These are phyloP conservation scores for Anthrax anthrax DNA, from an alignment of 2,888 invertebrate species.

Conservation along the genomic window DNA sequence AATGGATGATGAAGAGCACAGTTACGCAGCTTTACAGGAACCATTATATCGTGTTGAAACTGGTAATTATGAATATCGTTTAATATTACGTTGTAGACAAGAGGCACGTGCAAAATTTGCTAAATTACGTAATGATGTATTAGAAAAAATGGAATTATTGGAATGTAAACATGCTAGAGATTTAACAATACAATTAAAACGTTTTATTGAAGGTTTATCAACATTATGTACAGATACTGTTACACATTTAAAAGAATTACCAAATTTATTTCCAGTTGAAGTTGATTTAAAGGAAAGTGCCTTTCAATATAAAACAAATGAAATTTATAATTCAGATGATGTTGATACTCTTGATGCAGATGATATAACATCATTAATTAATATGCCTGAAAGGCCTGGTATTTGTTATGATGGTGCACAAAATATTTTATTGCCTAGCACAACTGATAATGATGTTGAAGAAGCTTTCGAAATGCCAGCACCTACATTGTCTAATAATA, in stretches of 20 bases:
- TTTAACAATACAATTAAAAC: slow-evolving; percentile 69
- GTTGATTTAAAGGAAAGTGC: slow-evolving; percentile 85
- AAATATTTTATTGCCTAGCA: background rate
- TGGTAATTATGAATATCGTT: slow-evolving; percentile 97
- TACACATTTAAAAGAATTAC: slow-evolving; percentile 56
- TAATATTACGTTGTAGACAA: slow-evolving; percentile 90
- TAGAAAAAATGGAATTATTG: slow-evolving; percentile 91
- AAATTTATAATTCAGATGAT: slow-evolving; percentile 27
- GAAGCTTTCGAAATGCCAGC: background rate
- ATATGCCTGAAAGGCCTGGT: background rate
- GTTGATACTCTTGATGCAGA: background rate
- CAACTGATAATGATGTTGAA: background rate
- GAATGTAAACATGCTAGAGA: slow-evolving; percentile 98
- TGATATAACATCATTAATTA: background rate
- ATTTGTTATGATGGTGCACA: background rate
- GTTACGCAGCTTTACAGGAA: slow-evolving; percentile 83
- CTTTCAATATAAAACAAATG: slow-evolving; percentile 71
- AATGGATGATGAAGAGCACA: slow-evolving; percentile 98
- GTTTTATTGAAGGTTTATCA: slow-evolving; percentile 73
- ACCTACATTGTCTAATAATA: background rate
- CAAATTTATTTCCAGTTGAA: slow-evolving; percentile 84
- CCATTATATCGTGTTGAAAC: slow-evolving; percentile 96
- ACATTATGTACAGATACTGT: slow-evolving; percentile 54
- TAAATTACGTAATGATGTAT: slow-evolving; percentile 71
- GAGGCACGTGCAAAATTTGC: slow-evolving; percentile 80